A percentile compares a stretch with the other conserved stretches of the same genome.
Evolutionary conservation across 1,140 invertebrate genomes (phyloP).

Genomic region (Eriosoma lanigerum): DNA sequence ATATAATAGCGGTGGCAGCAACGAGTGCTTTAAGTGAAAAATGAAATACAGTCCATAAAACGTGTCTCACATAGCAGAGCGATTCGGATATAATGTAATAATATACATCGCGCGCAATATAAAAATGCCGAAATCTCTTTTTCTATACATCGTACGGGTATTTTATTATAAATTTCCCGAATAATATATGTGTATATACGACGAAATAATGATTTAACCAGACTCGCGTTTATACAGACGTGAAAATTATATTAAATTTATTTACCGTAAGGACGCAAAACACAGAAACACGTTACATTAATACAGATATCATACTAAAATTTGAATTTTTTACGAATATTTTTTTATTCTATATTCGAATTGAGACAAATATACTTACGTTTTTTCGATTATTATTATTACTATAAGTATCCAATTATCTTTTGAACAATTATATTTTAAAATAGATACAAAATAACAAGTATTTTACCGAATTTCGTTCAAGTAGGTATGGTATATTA

Average conservation of each 20-base stretch:
- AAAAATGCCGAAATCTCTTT: background rate
- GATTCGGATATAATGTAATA: background rate
- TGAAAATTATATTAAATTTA: no score
- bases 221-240: no score
- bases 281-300: no score
- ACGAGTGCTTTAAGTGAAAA: background rate
- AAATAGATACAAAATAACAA: background rate
- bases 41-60: background rate
- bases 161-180: background rate
- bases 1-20: background rate
- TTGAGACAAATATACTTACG: background rate
- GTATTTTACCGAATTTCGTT: constrained; percentile 17
- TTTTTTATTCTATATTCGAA: no score
- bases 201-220: no score
- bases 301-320: no score
- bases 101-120: background rate
- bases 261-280: no score
- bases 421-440: constrained; percentile 12
- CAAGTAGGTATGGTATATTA: no score
- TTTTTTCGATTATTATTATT: no score
- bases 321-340: no score
- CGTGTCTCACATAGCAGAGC: background rate
- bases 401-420: no score
- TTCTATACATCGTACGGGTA: background rate
- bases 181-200: background rate